A percentile compares a stretch with the other conserved stretches of the same genome.
These are phyloP conservation scores for Nylanderia fulva DNA, from an alignment of 1,140 invertebrate genomes.

Conservation along the genomic window DNA sequence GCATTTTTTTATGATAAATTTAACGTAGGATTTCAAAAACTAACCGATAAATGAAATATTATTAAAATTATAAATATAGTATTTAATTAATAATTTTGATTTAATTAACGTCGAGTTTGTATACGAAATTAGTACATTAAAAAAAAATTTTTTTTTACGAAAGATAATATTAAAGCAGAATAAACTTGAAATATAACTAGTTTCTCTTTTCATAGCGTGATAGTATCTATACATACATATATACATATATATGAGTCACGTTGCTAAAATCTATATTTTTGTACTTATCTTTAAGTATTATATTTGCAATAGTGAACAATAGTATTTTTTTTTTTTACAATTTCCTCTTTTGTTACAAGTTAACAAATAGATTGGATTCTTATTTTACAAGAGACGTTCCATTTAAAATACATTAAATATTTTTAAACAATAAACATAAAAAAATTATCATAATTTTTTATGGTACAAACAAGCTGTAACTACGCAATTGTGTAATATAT, in stretches of 20 bases:
- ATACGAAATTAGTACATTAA: not conserved
- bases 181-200: constrained; percentile 1
- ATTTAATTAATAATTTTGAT: not conserved
- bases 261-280: not conserved
- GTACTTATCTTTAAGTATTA: not conserved
- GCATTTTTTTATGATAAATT: not conserved
- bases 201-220: not conserved
- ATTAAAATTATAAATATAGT: not conserved
- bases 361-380: constrained; percentile 1
- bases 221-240: not conserved
- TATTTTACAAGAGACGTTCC: not conserved
- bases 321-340: not conserved
- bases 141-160: not conserved
- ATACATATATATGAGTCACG: no score
- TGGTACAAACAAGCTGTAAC: not conserved
- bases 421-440: not conserved
- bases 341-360: not conserved
- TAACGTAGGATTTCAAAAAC: no score
- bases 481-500: not conserved
- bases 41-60: no score
- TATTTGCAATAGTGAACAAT: not conserved
- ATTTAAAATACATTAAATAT: not conserved
- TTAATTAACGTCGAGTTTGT: not conserved
- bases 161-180: not conserved
- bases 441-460: not conserved